Percentiles rank a stretch among this genome's conserved stretches.
Conservation (phyloP, 2,113 vertebrate genomes). For the Rhizomys pruinosus region DNA sequence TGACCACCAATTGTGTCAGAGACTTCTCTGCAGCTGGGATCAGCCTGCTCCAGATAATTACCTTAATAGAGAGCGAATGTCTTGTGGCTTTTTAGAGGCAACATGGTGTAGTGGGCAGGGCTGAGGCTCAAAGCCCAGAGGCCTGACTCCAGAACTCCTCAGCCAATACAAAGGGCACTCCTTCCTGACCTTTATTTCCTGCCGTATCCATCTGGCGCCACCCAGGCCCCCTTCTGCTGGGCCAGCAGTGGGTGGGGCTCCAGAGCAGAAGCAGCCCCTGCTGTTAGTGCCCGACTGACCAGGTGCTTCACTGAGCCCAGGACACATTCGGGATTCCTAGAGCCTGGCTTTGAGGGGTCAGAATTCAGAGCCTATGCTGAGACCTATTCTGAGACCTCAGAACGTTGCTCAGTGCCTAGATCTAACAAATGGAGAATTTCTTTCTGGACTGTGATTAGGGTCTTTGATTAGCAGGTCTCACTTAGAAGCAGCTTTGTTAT, state of each 20-base stretch:
- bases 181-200: neutral
- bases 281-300: neutral
- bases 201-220: neutral
- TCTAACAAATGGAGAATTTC: neutral
- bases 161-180: neutral
- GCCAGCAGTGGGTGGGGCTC: neutral
- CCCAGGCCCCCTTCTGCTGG: neutral
- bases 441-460: neutral
- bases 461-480: neutral
- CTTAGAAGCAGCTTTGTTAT: neutral
- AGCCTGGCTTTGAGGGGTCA: neutral
- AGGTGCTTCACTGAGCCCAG: neutral
- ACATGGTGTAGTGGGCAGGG: neutral
- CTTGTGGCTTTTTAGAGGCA: slow-evolving; percentile 52
- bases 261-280: neutral
- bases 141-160: neutral
- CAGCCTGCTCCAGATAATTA: neutral
- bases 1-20: neutral
- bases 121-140: neutral
- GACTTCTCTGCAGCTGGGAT: neutral
- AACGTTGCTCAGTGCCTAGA: neutral
- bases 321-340: slow-evolving; percentile 5
- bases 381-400: slow-evolving; percentile 4
- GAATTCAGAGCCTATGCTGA: neutral
- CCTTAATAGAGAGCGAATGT: slow-evolving; percentile 60